A percentile compares a stretch with the other conserved stretches of the same genome.
Conservation (phyloP, 2,113 vertebrate genomes). For the Synchiropus splendidus region DNA sequence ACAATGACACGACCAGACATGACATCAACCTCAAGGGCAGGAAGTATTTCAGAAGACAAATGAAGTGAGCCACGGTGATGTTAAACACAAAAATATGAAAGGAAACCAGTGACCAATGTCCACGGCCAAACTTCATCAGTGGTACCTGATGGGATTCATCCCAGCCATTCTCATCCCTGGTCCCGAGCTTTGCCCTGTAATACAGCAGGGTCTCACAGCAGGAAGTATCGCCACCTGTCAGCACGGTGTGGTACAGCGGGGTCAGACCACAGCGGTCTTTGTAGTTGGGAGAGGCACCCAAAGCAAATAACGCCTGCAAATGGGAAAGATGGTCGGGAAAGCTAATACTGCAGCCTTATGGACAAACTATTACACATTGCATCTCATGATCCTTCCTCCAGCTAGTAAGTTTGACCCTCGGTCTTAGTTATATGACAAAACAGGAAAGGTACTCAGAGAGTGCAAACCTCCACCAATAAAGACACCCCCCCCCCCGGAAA, state of each 20-base stretch:
- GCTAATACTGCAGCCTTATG: too few relatives aligned
- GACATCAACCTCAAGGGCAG: conserved; percentile 16
- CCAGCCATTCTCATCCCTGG: conserved; percentile 83
- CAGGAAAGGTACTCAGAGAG: too few relatives aligned
- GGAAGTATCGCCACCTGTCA: conserved; percentile 83
- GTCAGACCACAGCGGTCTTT: conserved; percentile 83
- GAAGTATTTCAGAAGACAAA: conserved; percentile 8
- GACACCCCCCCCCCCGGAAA: too few relatives aligned
- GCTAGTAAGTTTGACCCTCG: too few relatives aligned
- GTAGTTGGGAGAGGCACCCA: conserved; percentile 84
- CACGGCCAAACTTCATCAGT: neutral
- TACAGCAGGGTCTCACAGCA: conserved; percentile 85
- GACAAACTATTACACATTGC: too few relatives aligned
- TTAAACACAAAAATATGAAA: conserved; percentile 20
- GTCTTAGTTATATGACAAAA: too few relatives aligned
- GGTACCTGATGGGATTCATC: conserved; percentile 83
- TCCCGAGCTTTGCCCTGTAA: conserved; percentile 75
- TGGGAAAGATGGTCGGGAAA: too few relatives aligned
- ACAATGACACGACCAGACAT: conserved; percentile 1
- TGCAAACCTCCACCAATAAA: too few relatives aligned
- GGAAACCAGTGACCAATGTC: conserved; percentile 12
- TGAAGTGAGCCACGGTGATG: conserved; percentile 2
- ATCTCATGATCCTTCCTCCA: too few relatives aligned
- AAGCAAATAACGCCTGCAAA: conserved; percentile 71
- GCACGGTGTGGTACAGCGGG: conserved; percentile 83